phyloP scores from a whole-genome alignment of 1,140 invertebrate genomes.

The Holotrichia oblita region DNA sequence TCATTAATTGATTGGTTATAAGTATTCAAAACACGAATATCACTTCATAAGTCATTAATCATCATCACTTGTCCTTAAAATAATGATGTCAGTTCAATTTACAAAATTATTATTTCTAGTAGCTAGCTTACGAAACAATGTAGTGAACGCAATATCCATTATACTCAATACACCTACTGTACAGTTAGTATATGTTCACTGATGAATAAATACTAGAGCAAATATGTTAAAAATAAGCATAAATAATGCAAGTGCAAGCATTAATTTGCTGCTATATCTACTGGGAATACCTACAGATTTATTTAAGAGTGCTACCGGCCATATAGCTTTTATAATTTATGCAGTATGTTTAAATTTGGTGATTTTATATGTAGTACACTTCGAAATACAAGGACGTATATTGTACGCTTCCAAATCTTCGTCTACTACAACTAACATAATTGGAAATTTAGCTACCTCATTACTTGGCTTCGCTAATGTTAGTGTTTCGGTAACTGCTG shows the following conservation, averaged over 20 bases:
- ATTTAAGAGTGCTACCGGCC: not conserved
- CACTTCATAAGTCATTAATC: no score
- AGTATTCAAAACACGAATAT: no score
- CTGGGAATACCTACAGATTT: not conserved
- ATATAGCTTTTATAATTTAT: not conserved
- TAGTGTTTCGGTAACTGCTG: not conserved
- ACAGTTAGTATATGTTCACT: not conserved
- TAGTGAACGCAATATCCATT: no score
- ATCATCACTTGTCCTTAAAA: no score
- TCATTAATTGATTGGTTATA: no score
- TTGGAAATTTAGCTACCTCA: not conserved
- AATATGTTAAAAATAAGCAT: not conserved
- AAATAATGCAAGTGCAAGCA: not conserved
- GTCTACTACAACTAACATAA: not conserved
- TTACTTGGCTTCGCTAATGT: not conserved
- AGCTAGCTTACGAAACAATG: no score
- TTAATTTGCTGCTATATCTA: not conserved
- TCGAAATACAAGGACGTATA: slow-evolving; percentile 1
- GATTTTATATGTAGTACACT: not conserved
- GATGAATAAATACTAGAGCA: not conserved
- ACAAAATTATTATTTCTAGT: no score
- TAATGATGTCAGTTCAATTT: no score
- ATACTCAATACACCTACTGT: no score
- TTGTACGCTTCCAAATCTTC: no score
- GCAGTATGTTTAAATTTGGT: not conserved